These are phyloP conservation scores for Dasysyrphus albostriatus DNA, from an alignment of 2,888 invertebrate genomes.

Conservation along the genomic window DNA sequence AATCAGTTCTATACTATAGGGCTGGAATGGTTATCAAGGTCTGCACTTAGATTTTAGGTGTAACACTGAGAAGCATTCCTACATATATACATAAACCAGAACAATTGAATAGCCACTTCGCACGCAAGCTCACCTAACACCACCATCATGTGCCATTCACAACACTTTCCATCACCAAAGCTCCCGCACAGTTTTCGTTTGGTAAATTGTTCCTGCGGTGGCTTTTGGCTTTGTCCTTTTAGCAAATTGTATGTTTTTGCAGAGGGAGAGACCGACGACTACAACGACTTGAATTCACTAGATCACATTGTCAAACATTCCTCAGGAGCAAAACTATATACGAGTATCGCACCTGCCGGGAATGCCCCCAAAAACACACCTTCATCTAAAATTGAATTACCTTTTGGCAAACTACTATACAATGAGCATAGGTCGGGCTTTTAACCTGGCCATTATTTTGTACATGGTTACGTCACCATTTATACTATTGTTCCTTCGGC, in stretches of 20 bases:
- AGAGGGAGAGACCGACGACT: not conserved
- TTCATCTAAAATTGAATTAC: constrained; percentile 61
- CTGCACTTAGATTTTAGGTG: constrained; percentile 1
- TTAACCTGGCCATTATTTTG: constrained; percentile 59
- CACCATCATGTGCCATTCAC: not conserved
- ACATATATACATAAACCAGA: constrained; percentile 55
- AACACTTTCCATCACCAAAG: not conserved
- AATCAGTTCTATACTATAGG: not conserved
- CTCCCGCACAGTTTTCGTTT: not conserved
- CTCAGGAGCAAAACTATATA: not conserved
- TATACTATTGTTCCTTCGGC: constrained; percentile 12
- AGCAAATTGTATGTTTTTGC: not conserved
- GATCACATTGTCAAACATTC: constrained; percentile 43
- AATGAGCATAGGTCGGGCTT: constrained; percentile 39
- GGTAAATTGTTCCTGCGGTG: constrained; percentile 22
- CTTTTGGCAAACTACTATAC: not conserved
- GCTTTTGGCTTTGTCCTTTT: constrained; percentile 10
- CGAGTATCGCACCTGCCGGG: not conserved
- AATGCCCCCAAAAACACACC: constrained; percentile 40
- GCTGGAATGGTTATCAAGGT: not conserved
- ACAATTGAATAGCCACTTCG: constrained; percentile 57
- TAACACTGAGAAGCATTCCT: constrained; percentile 29
- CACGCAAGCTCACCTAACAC: constrained; percentile 52
- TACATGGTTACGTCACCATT: constrained; percentile 58
- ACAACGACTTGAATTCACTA: constrained; percentile 17